These are phyloP conservation scores for Ammodytes dubius DNA, from an alignment of 2,113 vertebrate species.

Conservation along the genomic window DNA sequence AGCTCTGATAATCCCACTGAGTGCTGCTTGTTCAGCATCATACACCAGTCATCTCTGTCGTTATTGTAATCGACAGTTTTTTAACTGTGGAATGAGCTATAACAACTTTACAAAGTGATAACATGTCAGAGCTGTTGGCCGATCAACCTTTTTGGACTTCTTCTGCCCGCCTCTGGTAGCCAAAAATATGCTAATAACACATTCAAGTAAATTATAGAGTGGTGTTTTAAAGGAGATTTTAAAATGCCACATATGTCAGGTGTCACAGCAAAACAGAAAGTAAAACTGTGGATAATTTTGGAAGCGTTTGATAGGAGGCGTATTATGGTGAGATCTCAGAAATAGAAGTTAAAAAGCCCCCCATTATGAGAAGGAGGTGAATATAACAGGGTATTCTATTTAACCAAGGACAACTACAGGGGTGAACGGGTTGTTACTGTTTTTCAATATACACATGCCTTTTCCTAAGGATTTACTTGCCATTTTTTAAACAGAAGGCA, in stretches of 20 bases:
- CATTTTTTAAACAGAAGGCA: neutral
- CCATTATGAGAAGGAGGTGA: neutral
- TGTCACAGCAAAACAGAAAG: conserved; percentile 12
- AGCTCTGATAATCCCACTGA: neutral
- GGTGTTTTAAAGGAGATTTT: neutral
- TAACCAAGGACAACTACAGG: neutral
- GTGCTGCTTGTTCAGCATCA: neutral
- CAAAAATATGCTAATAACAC: neutral
- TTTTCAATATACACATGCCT: neutral
- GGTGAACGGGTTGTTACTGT: too few relatives aligned
- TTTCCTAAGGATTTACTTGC: neutral
- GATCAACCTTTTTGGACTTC: neutral
- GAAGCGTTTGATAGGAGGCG: neutral
- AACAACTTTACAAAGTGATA: neutral
- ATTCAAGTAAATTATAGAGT: neutral
- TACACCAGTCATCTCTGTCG: neutral
- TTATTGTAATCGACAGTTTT: neutral
- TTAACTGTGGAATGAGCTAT: neutral
- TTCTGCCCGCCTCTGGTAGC: neutral
- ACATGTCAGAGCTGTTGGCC: neutral
- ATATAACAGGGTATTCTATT: too few relatives aligned
- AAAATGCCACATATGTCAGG: neutral
- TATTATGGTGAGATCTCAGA: conserved; percentile 6
- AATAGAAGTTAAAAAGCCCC: neutral
- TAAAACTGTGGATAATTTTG: neutral